Evolutionary conservation across 2,113 vertebrate genomes (phyloP).

Genomic region (Hippocampus comes): DNA sequence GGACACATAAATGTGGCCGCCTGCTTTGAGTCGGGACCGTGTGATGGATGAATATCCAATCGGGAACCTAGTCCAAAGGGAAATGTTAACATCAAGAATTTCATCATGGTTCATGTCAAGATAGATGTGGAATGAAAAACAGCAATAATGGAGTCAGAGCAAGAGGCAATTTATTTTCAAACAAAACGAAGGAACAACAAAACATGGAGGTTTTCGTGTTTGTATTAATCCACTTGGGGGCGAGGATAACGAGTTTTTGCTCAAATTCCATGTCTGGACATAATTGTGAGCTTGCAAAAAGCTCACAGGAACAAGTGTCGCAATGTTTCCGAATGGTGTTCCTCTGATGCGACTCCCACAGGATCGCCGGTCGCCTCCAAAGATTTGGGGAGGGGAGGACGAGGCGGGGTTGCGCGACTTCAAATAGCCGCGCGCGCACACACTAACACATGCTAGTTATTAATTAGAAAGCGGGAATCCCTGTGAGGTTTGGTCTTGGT

Average conservation of each 20-base stretch:
- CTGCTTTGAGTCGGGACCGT: background rate
- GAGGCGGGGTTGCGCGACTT: background rate
- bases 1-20: background rate
- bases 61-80: background rate
- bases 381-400: background rate
- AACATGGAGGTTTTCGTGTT: background rate
- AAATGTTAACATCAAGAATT: background rate
- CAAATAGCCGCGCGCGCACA: background rate
- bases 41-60: background rate
- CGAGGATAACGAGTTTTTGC: background rate
- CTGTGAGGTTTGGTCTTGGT: conserved; percentile 7
- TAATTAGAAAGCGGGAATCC: conserved; percentile 13
- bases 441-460: background rate
- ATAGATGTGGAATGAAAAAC: background rate
- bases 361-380: conserved; percentile 3
- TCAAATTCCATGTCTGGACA: conserved; percentile 5
- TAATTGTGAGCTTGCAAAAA: conserved; percentile 1
- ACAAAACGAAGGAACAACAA: background rate
- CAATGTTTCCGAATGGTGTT: background rate
- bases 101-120: background rate
- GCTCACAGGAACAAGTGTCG: conserved; percentile 4
- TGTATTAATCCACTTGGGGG: background rate
- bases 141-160: background rate
- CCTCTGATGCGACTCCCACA: conserved; percentile 1
- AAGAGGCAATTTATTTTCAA: background rate